phyloP scores from a whole-genome alignment of 2,113 vertebrate species.

The Sus scrofa region DNA sequence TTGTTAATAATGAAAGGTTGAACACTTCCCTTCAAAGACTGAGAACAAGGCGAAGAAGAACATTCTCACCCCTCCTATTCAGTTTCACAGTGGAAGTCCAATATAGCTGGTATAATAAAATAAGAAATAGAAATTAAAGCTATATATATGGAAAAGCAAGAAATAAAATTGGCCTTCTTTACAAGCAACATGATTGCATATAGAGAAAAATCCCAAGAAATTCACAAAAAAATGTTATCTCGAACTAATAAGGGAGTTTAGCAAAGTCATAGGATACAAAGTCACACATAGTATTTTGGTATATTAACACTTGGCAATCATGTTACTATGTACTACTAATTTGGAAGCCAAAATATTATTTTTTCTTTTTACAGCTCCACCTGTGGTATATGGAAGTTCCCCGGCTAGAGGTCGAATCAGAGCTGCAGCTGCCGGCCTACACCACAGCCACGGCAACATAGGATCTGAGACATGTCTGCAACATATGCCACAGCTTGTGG shows the following conservation, averaged over 20 bases:
- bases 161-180: conserved; percentile 39
- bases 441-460: no score
- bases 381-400: no score
- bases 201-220: conserved; percentile 22
- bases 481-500: no score
- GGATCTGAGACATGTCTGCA: no score
- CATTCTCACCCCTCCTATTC: neutral
- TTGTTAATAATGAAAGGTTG: neutral
- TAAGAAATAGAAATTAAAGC: conserved; percentile 47
- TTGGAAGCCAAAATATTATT: neutral
- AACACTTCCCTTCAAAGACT: conserved; percentile 22
- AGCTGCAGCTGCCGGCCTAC: no score
- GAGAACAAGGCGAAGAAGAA: neutral
- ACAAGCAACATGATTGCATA: neutral
- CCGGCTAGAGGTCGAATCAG: no score
- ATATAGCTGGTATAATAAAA: neutral
- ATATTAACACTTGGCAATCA: neutral
- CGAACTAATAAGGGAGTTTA: conserved; percentile 39
- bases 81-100: neutral
- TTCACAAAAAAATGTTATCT: neutral
- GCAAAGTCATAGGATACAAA: neutral
- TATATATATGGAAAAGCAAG: conserved; percentile 21
- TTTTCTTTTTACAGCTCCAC: neutral
- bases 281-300: conserved; percentile 16
- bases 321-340: conserved; percentile 11